Conservation (phyloP, 1,140 invertebrate species). For the Drosophila santomea region DNA sequence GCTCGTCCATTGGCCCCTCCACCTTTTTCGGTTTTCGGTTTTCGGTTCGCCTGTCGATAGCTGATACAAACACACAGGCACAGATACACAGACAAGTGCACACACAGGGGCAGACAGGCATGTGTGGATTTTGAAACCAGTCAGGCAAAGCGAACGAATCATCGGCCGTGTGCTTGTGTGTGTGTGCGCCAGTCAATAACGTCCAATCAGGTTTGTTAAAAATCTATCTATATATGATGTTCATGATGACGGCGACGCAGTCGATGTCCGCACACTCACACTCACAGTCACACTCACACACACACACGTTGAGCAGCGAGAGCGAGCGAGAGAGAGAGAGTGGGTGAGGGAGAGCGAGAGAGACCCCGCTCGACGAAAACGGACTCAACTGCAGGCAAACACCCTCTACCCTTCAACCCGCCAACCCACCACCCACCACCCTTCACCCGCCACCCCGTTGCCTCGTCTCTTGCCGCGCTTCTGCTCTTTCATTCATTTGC, state of each 20-base stretch:
- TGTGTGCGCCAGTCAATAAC: conserved; percentile 84
- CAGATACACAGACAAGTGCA: not conserved
- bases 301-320: conserved; percentile 21
- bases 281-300: not conserved
- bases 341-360: conserved; percentile 27
- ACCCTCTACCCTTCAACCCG: not conserved
- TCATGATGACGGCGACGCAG: conserved; percentile 82
- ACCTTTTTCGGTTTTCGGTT: conserved; percentile 35
- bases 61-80: conserved; percentile 19
- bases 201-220: conserved; percentile 85
- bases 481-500: conserved; percentile 73
- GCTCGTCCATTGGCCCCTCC: conserved; percentile 50
- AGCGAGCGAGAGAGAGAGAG: conserved; percentile 35
- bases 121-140: conserved; percentile 40
- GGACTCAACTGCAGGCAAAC: conserved; percentile 42
- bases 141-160: conserved; percentile 74
- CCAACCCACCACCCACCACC: conserved; percentile 6
- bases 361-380: conserved; percentile 40
- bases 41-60: conserved; percentile 53
- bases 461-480: conserved; percentile 19
- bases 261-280: conserved; percentile 74
- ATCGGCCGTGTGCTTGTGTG: conserved; percentile 57
- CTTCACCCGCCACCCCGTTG: conserved; percentile 13
- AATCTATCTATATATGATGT: conserved; percentile 85
- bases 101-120: conserved; percentile 6